These are phyloP conservation scores for Carposina sasakii DNA, from an alignment of 1,140 invertebrate species.

Conservation along the genomic window DNA sequence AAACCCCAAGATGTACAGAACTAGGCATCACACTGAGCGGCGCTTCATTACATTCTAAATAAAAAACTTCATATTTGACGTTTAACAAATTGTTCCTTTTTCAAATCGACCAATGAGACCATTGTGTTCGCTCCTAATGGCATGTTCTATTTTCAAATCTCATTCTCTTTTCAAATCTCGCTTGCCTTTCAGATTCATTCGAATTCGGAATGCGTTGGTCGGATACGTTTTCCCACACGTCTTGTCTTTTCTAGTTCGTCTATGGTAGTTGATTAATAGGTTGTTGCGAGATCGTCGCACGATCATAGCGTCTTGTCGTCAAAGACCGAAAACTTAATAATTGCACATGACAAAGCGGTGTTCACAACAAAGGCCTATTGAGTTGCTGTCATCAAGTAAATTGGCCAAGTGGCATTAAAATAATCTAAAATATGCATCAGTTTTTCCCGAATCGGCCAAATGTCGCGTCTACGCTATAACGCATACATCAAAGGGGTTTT, in stretches of 20 bases:
- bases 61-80: slow-evolving; percentile 71
- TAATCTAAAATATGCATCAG: slow-evolving; percentile 66
- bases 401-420: slow-evolving; percentile 43
- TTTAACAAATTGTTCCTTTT: slow-evolving; percentile 73
- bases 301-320: too few species aligned
- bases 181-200: slow-evolving; percentile 66
- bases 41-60: slow-evolving; percentile 65
- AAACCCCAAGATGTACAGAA: slow-evolving; percentile 55
- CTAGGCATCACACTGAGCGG: slow-evolving; percentile 61
- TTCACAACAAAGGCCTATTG: too few species aligned
- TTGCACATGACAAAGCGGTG: background rate
- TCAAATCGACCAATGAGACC: slow-evolving; percentile 71
- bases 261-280: slow-evolving; percentile 70
- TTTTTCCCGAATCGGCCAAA: slow-evolving; percentile 62
- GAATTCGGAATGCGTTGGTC: slow-evolving; percentile 67
- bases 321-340: too few species aligned
- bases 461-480: slow-evolving; percentile 59
- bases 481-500: slow-evolving; percentile 69
- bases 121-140: slow-evolving; percentile 69
- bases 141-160: slow-evolving; percentile 71
- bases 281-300: slow-evolving; percentile 48
- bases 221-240: slow-evolving; percentile 65
- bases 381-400: slow-evolving; percentile 34
- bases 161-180: slow-evolving; percentile 70
- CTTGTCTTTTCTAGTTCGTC: slow-evolving; percentile 55